A percentile compares a stretch with the other conserved stretches of the same genome.
These are phyloP conservation scores for Myzus persicae DNA, from an alignment of 1,140 invertebrate species.

Conservation along the genomic window DNA sequence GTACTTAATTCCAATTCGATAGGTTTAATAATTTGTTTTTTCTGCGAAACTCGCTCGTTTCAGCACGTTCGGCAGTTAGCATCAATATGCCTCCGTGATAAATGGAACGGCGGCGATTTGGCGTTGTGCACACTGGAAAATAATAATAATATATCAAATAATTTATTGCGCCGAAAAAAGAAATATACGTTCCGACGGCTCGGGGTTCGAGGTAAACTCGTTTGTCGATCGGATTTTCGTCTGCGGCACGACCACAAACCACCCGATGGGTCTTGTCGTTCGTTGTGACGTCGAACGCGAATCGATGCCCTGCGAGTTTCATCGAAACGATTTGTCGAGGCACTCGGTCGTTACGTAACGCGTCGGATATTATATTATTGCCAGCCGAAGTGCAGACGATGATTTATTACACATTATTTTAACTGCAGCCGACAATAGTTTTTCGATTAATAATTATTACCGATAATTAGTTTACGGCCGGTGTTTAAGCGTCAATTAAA, in stretches of 20 bases:
- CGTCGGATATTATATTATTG: not conserved
- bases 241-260: not conserved
- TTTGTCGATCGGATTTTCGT: not conserved
- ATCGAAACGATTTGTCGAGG: not conserved
- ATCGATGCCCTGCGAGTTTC: not conserved
- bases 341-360: not conserved
- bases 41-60: not conserved
- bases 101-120: not conserved
- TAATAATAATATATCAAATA: not conserved
- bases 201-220: too few species aligned
- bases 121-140: not conserved
- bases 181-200: not conserved
- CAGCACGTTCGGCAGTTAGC: not conserved
- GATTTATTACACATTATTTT: not conserved
- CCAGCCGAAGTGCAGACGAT: not conserved
- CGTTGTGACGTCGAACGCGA: not conserved
- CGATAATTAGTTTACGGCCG: not conserved
- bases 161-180: not conserved
- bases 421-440: not conserved
- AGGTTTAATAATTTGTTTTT: not conserved
- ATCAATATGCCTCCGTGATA: not conserved
- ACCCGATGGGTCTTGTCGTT: not conserved
- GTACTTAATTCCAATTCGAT: not conserved
- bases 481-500: not conserved
- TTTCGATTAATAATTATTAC: not conserved